A percentile compares a stretch with the other conserved stretches of the same genome.
Evolutionary conservation across 2,113 vertebrate species (phyloP).

Genomic region (Zosterops pallidus): DNA sequence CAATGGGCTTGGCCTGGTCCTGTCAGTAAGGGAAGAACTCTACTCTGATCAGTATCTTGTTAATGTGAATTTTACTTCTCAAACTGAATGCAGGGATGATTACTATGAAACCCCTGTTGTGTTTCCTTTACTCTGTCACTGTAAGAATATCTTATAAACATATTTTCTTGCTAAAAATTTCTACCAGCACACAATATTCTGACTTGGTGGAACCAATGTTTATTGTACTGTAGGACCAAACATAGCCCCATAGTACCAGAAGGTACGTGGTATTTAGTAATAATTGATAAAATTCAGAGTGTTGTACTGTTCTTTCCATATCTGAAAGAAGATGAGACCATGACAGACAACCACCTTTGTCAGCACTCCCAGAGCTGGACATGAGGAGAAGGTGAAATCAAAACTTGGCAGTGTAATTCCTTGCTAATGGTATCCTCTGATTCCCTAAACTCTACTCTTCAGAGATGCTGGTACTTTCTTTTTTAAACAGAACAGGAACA

Average conservation of each 20-base stretch:
- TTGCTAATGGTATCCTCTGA: accelerated
- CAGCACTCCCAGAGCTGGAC: neutral
- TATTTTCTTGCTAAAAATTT: neutral
- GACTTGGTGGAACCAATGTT: neutral
- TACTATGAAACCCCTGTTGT: neutral
- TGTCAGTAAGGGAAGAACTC: neutral
- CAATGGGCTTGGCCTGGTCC: neutral
- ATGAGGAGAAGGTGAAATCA: neutral
- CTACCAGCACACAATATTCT: neutral
- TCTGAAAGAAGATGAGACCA: neutral
- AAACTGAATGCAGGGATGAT: neutral
- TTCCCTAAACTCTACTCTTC: neutral
- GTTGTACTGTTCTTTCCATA: neutral
- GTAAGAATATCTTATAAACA: neutral
- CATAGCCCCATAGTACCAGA: neutral
- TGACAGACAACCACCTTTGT: neutral
- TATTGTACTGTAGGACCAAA: neutral
- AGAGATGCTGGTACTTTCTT: neutral
- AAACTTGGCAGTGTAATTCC: neutral
- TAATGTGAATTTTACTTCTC: neutral
- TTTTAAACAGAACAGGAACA: neutral
- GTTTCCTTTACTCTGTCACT: neutral
- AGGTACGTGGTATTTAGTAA: neutral
- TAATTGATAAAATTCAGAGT: neutral
- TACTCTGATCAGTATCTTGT: neutral